Percentiles rank a stretch among this genome's conserved stretches.
Evolutionary conservation across 2,797 vertebrate genomes (phyloP).

Genomic region (Rousettus madagascariensis): DNA sequence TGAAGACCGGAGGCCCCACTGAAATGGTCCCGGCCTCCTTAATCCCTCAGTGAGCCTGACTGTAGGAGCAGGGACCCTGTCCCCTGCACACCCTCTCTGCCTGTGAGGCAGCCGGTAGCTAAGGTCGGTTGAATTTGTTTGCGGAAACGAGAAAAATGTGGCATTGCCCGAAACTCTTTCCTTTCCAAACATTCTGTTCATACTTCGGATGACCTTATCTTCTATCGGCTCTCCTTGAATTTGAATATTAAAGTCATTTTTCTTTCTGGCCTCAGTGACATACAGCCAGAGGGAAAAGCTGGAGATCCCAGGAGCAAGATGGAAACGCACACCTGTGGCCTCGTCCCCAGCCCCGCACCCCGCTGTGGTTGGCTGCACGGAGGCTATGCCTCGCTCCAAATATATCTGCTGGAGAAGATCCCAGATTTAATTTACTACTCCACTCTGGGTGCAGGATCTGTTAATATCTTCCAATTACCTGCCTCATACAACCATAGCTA

Average conservation of each 20-base stretch:
- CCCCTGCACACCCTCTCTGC: background rate
- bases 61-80: background rate
- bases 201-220: slow-evolving; percentile 27
- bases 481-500: slow-evolving; percentile 47
- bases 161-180: background rate
- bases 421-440: slow-evolving; percentile 49
- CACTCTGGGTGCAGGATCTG: background rate
- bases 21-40: background rate
- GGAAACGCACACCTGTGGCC: background rate
- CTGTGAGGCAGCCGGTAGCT: background rate
- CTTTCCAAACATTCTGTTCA: background rate
- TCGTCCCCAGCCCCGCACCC: background rate
- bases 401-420: slow-evolving; percentile 25
- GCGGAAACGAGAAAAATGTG: background rate
- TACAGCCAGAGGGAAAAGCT: slow-evolving; percentile 7
- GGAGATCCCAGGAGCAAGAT: slow-evolving; percentile 23
- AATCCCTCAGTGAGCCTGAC: background rate
- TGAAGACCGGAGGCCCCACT: background rate
- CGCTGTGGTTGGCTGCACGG: background rate
- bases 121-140: background rate
- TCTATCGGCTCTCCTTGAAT: slow-evolving; percentile 17
- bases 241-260: slow-evolving; percentile 44
- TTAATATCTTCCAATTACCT: slow-evolving; percentile 66
- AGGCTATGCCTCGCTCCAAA: background rate
- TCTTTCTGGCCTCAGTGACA: slow-evolving; percentile 19